phyloP scores from a whole-genome alignment of 1,140 invertebrate genomes.

The Aethina tumida region DNA sequence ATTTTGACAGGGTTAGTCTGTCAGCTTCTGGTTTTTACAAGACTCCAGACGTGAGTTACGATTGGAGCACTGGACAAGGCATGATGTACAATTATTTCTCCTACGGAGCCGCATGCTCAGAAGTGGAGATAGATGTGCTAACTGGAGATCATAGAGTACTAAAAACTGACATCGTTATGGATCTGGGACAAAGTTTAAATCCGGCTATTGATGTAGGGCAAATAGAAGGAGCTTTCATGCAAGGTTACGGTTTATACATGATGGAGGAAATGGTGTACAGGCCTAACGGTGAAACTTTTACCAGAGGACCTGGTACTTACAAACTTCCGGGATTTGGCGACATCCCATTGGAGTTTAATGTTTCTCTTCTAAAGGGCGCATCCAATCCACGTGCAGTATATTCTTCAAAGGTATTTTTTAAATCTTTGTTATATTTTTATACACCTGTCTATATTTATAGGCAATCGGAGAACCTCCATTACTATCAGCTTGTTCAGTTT shows the following conservation, averaged over 20 bases:
- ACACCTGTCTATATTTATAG: slow-evolving; percentile 38
- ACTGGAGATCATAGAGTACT: slow-evolving; percentile 80
- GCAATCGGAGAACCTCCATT: slow-evolving; percentile 91
- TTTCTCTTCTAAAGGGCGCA: slow-evolving; percentile 75
- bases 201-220: slow-evolving; percentile 93
- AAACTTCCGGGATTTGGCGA: slow-evolving; percentile 86
- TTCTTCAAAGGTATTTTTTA: slow-evolving; percentile 72
- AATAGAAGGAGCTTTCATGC: slow-evolving; percentile 86
- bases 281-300: slow-evolving; percentile 67
- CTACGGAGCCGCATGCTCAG: slow-evolving; percentile 64
- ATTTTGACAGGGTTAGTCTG: slow-evolving; percentile 66
- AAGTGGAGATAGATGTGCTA: slow-evolving; percentile 79
- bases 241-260: slow-evolving; percentile 85
- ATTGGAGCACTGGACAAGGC: slow-evolving; percentile 59
- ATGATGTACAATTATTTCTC: slow-evolving; percentile 70
- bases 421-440: neutral
- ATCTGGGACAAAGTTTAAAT: slow-evolving; percentile 83
- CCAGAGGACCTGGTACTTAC: slow-evolving; percentile 78
- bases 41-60: slow-evolving; percentile 69
- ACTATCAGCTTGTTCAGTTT: slow-evolving; percentile 73
- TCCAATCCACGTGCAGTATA: slow-evolving; percentile 83
- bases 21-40: slow-evolving; percentile 74
- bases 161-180: slow-evolving; percentile 89
- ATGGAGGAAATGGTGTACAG: slow-evolving; percentile 82
- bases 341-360: slow-evolving; percentile 85